Conservation (phyloP, 2,888 invertebrate genomes). For the Polydesmus complanatus region DNA sequence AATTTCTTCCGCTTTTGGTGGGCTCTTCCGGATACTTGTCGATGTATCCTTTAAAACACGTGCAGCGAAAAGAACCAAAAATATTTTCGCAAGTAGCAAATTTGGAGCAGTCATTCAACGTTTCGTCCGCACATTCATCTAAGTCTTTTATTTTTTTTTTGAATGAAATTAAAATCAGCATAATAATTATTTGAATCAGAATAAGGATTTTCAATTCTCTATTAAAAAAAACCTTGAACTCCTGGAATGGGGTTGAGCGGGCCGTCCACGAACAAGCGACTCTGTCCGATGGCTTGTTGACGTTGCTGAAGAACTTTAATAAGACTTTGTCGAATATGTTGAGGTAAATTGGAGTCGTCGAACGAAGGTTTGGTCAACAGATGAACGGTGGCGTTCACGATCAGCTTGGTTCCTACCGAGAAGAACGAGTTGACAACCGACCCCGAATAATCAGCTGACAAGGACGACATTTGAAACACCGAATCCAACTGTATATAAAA, state of each 20-base stretch:
- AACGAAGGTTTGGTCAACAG: conserved; percentile 58
- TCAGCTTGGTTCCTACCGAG: conserved; percentile 53
- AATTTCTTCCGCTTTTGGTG: conserved; percentile 54
- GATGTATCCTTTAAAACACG: conserved; percentile 56
- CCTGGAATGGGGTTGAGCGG: conserved; percentile 64
- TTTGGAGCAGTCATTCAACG: conserved; percentile 70
- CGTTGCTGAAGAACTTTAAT: conserved; percentile 66
- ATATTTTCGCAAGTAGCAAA: conserved; percentile 63
- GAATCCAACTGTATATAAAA: conserved; percentile 46
- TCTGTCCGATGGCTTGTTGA: conserved; percentile 69
- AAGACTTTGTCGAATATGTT: conserved; percentile 68
- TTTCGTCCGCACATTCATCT: conserved; percentile 68
- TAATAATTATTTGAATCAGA: background rate
- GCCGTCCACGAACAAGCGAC: conserved; percentile 68
- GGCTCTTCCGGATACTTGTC: conserved; percentile 57
- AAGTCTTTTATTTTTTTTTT: conserved; percentile 44
- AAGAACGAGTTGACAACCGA: conserved; percentile 66
- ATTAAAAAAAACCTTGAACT: conserved; percentile 44
- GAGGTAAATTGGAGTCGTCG: conserved; percentile 48
- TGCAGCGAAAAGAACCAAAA: conserved; percentile 69
- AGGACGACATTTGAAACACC: conserved; percentile 81
- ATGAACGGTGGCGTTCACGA: conserved; percentile 63
- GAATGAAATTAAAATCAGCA: background rate
- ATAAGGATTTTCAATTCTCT: conserved; percentile 2
- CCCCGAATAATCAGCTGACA: conserved; percentile 71